phyloP scores from a whole-genome alignment of 2,797 vertebrate species.

The Brotula barbata region DNA sequence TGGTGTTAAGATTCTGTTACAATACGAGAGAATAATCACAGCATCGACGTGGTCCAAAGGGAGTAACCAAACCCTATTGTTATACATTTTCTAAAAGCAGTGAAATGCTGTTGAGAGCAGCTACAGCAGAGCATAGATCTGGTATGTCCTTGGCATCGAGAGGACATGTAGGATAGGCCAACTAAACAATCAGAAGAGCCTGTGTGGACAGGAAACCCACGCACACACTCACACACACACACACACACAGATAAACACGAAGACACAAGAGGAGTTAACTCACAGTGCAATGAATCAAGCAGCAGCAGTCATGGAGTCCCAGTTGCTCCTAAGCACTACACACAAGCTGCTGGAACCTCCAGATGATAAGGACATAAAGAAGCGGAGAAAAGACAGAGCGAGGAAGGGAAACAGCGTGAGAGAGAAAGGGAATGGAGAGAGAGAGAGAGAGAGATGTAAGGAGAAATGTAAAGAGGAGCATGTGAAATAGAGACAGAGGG shows the following conservation, averaged over 20 bases:
- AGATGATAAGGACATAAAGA: constrained; percentile 27
- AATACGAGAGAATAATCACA: constrained; percentile 28
- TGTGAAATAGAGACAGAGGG: constrained; percentile 14
- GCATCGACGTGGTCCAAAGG: constrained; percentile 15
- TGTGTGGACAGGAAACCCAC: background rate
- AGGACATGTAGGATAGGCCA: constrained; percentile 7
- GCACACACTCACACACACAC: constrained; percentile 2
- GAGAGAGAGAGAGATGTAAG: constrained; percentile 2
- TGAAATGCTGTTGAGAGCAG: constrained; percentile 17
- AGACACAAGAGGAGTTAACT: constrained; percentile 43
- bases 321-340: constrained; percentile 26
- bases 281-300: constrained; percentile 52
- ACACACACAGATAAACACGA: constrained; percentile 24
- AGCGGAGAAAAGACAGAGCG: constrained; percentile 8
- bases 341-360: constrained; percentile 49
- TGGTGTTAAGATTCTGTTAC: too few species aligned
- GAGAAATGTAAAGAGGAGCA: background rate
- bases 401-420: constrained; percentile 12
- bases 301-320: constrained; percentile 48
- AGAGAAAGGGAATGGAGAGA: constrained; percentile 1
- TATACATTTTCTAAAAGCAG: constrained; percentile 19
- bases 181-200: constrained; percentile 7
- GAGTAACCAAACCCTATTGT: constrained; percentile 17
- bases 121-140: constrained; percentile 7
- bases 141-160: constrained; percentile 12